phyloP scores from a whole-genome alignment of 1,140 invertebrate genomes.

The Leguminivora glycinivorella region DNA sequence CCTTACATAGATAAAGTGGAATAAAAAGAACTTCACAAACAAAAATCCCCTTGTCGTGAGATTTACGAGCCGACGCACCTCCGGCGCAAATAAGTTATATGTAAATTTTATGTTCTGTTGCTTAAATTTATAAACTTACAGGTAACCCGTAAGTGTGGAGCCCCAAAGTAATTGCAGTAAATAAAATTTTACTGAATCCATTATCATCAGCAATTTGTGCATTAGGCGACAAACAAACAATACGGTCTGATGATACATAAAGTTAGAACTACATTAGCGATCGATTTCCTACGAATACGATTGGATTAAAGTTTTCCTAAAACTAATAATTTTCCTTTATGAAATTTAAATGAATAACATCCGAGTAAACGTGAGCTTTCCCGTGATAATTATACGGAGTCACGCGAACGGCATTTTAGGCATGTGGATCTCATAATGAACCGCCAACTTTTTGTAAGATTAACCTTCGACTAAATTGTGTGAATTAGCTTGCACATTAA shows the following conservation, averaged over 20 bases:
- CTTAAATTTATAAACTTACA: slow-evolving; percentile 28
- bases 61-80: slow-evolving; percentile 75
- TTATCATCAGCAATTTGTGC: background rate
- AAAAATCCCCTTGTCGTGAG: slow-evolving; percentile 76
- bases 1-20: slow-evolving; percentile 75
- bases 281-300: slow-evolving; percentile 70
- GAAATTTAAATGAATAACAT: slow-evolving; percentile 64
- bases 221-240: slow-evolving; percentile 31
- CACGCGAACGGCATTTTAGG: slow-evolving; percentile 64
- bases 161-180: slow-evolving; percentile 1
- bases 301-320: slow-evolving; percentile 69
- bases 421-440: slow-evolving; percentile 37
- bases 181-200: background rate
- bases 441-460: slow-evolving; percentile 26
- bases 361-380: slow-evolving; percentile 57
- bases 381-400: slow-evolving; percentile 67
- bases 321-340: slow-evolving; percentile 73
- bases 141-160: background rate
- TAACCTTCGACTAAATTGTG: slow-evolving; percentile 28
- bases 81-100: slow-evolving; percentile 66
- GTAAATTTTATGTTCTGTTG: slow-evolving; percentile 69
- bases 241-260: slow-evolving; percentile 45
- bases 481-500: slow-evolving; percentile 36
- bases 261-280: slow-evolving; percentile 65
- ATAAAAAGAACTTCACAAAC: slow-evolving; percentile 77